A percentile compares a stretch with the other conserved stretches of the same genome.
phyloP scores from a whole-genome alignment of 2,888 invertebrate species.

The Pelosia muscerda region DNA sequence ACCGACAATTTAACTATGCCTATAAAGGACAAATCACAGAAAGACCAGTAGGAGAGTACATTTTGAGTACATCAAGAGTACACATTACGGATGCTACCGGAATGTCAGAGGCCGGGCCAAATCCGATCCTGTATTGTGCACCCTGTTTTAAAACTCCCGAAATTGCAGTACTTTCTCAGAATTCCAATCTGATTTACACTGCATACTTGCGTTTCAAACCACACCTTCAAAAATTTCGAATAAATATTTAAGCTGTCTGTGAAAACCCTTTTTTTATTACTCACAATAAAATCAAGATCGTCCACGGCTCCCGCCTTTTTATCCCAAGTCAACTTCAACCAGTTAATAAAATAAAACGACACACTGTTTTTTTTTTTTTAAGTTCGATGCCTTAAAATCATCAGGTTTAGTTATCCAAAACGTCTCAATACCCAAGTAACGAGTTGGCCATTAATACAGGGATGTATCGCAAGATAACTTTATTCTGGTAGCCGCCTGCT shows the following conservation, averaged over 20 bases:
- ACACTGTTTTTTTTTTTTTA: constrained; percentile 63
- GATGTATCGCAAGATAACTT: constrained; percentile 86
- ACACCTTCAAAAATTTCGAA: constrained; percentile 5
- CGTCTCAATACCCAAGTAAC: constrained; percentile 86
- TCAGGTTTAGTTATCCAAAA: constrained; percentile 74
- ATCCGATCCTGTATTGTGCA: background rate
- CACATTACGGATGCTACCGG: no score
- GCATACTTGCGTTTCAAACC: background rate
- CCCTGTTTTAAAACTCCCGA: background rate
- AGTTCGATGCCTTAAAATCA: constrained; percentile 73
- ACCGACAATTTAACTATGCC: no score
- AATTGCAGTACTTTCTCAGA: background rate
- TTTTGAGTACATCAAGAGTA: no score
- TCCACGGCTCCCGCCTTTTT: constrained; percentile 28
- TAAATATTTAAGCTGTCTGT: constrained; percentile 11
- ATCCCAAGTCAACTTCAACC: constrained; percentile 26
- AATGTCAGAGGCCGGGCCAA: no score
- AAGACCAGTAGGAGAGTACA: no score
- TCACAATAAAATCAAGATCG: constrained; percentile 30
- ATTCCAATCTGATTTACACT: constrained; percentile 5
- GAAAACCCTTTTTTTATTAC: constrained; percentile 3
- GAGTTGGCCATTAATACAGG: constrained; percentile 86
- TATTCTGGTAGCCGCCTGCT: constrained; percentile 87
- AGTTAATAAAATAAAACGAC: constrained; percentile 41
- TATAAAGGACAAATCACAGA: no score